These are phyloP conservation scores for Hippocampus zosterae DNA, from an alignment of 2,113 vertebrate genomes.

Conservation along the genomic window DNA sequence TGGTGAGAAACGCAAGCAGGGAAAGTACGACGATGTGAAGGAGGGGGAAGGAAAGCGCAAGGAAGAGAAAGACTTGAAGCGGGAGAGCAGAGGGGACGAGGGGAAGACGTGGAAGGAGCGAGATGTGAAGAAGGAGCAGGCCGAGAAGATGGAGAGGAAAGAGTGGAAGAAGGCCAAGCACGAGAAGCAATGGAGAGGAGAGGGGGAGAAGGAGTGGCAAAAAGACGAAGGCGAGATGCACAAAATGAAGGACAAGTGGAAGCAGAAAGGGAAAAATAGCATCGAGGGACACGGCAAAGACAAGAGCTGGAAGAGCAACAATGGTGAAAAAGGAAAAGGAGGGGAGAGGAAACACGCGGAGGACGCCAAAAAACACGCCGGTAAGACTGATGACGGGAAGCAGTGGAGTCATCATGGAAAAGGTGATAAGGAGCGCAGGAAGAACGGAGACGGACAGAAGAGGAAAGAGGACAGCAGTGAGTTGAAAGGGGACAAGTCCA, in stretches of 20 bases:
- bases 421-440: slow-evolving; percentile 6
- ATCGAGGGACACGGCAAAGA: background rate
- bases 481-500: slow-evolving; percentile 29
- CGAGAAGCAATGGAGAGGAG: slow-evolving; percentile 25
- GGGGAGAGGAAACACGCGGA: background rate
- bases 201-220: slow-evolving; percentile 5
- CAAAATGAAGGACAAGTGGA: slow-evolving; percentile 11
- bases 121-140: slow-evolving; percentile 5
- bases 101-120: slow-evolving; percentile 21
- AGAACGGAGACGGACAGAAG: slow-evolving; percentile 16
- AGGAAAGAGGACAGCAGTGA: slow-evolving; percentile 11
- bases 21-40: background rate
- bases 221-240: slow-evolving; percentile 2
- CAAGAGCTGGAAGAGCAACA: background rate
- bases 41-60: slow-evolving; percentile 37
- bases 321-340: background rate
- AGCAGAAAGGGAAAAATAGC: background rate
- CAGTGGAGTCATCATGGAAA: background rate
- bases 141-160: slow-evolving; percentile 29
- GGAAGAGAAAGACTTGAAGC: slow-evolving; percentile 30
- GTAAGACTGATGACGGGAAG: background rate
- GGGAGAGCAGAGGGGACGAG: slow-evolving; percentile 30
- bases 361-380: background rate
- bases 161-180: slow-evolving; percentile 16
- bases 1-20: background rate